phyloP scores from a whole-genome alignment of 2,888 invertebrate species.

The Boloria euphrosyne region DNA sequence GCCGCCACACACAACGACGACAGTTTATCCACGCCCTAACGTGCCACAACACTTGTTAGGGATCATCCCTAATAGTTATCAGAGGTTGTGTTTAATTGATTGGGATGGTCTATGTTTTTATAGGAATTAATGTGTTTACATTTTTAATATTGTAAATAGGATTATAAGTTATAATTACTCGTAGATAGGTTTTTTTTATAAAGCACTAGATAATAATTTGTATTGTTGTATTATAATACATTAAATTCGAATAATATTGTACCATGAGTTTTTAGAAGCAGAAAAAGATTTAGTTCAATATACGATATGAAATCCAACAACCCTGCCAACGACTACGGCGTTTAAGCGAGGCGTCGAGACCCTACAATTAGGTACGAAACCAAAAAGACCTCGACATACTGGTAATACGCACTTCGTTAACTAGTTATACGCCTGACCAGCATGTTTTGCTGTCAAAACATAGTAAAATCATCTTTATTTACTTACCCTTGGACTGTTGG shows the following conservation, averaged over 20 bases:
- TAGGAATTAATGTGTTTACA: slow-evolving; percentile 21
- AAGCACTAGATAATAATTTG: not conserved
- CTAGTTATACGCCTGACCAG: slow-evolving; percentile 60
- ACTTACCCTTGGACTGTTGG: slow-evolving; percentile 38
- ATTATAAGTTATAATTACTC: not conserved
- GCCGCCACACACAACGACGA: slow-evolving; percentile 78
- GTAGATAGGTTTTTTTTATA: not conserved
- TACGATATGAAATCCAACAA: slow-evolving; percentile 41
- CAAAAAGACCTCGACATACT: slow-evolving; percentile 64
- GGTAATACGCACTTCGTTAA: slow-evolving; percentile 74
- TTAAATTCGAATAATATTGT: not conserved
- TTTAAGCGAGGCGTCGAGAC: slow-evolving; percentile 75
- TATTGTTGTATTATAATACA: not conserved
- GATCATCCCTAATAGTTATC: slow-evolving; percentile 37
- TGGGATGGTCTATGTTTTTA: slow-evolving; percentile 25
- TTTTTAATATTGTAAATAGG: slow-evolving; percentile 1
- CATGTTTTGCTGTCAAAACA: slow-evolving; percentile 31
- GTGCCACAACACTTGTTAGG: slow-evolving; percentile 41
- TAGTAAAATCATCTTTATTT: slow-evolving; percentile 47
- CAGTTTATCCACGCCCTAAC: slow-evolving; percentile 61
- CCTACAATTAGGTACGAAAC: slow-evolving; percentile 75
- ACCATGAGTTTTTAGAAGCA: not conserved
- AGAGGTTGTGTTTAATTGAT: slow-evolving; percentile 35
- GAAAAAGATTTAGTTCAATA: not conserved
- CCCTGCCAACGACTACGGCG: slow-evolving; percentile 63